phyloP scores from a whole-genome alignment of 2,888 invertebrate genomes.

The Monochamus alternatus region DNA sequence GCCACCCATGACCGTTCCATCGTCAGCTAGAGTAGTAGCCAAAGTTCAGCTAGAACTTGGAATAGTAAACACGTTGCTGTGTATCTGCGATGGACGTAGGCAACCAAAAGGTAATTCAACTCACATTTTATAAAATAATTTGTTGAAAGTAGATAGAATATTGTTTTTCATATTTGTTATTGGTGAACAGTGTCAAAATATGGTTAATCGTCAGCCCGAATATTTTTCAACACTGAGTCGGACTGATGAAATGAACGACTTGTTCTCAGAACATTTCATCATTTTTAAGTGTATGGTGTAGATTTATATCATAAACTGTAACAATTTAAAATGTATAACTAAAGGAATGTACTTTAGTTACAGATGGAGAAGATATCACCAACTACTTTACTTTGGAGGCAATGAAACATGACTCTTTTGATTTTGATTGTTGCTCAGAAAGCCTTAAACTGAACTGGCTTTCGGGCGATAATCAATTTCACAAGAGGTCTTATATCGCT shows the following conservation, averaged over 20 bases:
- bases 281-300: too few relatives aligned
- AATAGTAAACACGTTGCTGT: constrained; percentile 28
- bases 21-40: constrained; percentile 28
- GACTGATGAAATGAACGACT: constrained; percentile 31
- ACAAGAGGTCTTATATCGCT: constrained; percentile 53
- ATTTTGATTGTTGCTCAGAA: constrained; percentile 74
- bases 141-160: too few relatives aligned
- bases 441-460: constrained; percentile 69
- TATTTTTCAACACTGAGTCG: constrained; percentile 37
- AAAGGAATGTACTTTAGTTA: too few relatives aligned
- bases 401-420: constrained; percentile 55
- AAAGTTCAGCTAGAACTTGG: constrained; percentile 38
- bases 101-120: constrained; percentile 31
- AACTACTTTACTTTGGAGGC: not conserved
- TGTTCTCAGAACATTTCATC: too few relatives aligned
- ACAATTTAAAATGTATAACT: too few relatives aligned
- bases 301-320: too few relatives aligned
- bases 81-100: constrained; percentile 38
- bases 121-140: too few relatives aligned
- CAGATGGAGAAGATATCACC: too few relatives aligned
- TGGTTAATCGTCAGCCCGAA: constrained; percentile 36
- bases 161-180: too few relatives aligned
- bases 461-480: constrained; percentile 71
- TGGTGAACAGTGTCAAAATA: not conserved
- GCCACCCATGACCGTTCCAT: constrained; percentile 43